A percentile compares a stretch with the other conserved stretches of the same genome.
Evolutionary conservation across 2,888 invertebrate species (phyloP).

Genomic region (Tetramorium bicarinatum): DNA sequence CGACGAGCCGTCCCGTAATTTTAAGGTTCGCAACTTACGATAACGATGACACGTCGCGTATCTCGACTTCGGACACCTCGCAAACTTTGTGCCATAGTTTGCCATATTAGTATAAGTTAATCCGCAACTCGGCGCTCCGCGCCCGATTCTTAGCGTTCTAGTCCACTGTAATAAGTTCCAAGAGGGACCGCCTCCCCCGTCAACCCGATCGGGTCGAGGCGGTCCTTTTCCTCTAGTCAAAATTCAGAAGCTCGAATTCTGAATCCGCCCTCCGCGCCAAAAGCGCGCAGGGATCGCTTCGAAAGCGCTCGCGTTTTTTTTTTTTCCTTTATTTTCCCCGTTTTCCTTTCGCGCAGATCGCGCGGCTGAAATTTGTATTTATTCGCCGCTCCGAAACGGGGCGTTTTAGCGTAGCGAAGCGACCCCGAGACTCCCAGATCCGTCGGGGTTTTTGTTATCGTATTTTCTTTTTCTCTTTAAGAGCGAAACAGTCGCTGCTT

Average conservation of each 20-base stretch:
- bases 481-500: conserved; percentile 32
- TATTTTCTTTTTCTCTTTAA: conserved; percentile 7
- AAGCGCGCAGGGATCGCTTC: not conserved
- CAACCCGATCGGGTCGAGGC: not conserved
- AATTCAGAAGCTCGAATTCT: conserved; percentile 60
- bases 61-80: conserved; percentile 43
- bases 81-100: conserved; percentile 81
- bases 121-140: conserved; percentile 5
- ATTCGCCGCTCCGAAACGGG: conserved; percentile 2
- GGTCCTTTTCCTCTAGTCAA: conserved; percentile 71
- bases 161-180: conserved; percentile 39
- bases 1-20: not conserved
- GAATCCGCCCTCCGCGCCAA: not conserved
- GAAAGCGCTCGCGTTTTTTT: conserved; percentile 8
- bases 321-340: not conserved
- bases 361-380: conserved; percentile 13
- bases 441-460: conserved; percentile 10
- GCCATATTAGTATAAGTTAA: conserved; percentile 77
- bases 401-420: conserved; percentile 17
- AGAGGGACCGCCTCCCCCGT: not conserved
- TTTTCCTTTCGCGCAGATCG: not conserved
- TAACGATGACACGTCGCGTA: conserved; percentile 18
- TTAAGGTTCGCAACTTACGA: conserved; percentile 1
- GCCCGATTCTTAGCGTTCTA: conserved; percentile 56
- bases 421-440: not conserved